Conservation (phyloP, 2,113 vertebrate species). For the Edolisoma coerulescens region DNA sequence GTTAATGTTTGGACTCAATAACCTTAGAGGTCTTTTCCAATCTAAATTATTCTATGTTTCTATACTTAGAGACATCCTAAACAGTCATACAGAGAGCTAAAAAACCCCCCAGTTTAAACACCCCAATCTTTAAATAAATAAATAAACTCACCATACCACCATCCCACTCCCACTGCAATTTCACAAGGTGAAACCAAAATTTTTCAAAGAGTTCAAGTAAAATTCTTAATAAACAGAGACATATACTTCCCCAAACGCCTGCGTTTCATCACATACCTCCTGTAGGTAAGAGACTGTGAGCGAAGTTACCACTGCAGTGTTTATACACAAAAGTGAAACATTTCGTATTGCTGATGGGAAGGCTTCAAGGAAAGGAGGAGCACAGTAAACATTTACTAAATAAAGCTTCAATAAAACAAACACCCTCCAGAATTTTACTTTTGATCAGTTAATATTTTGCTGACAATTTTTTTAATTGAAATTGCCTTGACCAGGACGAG, state of each 20-base stretch:
- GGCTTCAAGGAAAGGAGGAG: neutral
- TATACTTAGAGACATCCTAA: neutral
- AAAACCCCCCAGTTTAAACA: neutral
- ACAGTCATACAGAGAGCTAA: neutral
- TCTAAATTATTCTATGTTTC: neutral
- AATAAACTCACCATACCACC: neutral
- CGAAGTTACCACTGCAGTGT: neutral
- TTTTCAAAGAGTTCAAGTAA: neutral
- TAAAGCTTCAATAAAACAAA: neutral
- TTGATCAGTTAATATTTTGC: neutral
- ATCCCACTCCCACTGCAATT: neutral
- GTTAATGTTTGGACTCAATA: neutral
- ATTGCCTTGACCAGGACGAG: neutral
- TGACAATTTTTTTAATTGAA: neutral
- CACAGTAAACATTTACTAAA: neutral
- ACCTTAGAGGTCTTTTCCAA: neutral
- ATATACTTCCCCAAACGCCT: neutral
- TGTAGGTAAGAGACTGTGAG: neutral
- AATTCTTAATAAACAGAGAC: neutral
- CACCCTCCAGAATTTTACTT: neutral
- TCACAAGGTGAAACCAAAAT: neutral
- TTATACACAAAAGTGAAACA: neutral
- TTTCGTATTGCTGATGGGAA: neutral
- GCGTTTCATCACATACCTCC: neutral
- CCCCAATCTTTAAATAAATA: neutral